Base-by-base conservation (phyloP, 1,140 invertebrate genomes). In the Meloidogyne exigua region DNA sequence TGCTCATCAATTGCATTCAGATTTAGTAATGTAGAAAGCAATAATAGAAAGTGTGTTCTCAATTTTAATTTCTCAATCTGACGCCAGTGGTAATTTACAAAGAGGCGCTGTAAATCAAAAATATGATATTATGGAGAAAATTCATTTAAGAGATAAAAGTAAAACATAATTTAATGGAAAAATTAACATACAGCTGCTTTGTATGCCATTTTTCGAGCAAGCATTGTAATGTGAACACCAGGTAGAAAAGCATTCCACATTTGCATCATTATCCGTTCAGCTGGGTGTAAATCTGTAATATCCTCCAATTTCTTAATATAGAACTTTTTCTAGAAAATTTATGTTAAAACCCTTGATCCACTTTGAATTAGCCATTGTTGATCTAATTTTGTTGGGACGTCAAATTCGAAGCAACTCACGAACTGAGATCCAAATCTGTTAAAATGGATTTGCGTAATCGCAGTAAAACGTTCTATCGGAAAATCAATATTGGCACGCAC, bases 171-270 rank as follows among this genome's bases (percentile, higher is more conserved):
- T 4, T 39, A n/a, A n/a, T 49, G 18, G 0, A 57, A 57, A 57
- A n/a, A n/a, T 12, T 5, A 57, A 63, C 62, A 21, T 32, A 78
- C 76, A 75, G 68, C 65, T 15, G 76, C 75, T 23, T 78, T 78
- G 67, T 78, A 78, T 10, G 57, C 39, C 76, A 78, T 78, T 23
- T 73, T 72, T 21, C 72, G 74, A 13, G 75, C 76, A 11, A 76
- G 65, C 23, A 76, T 62, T 36, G 76, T 78, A 32, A 78, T 78
- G 26, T 68, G 76, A 78, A 78, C 65, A 15, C 68, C 71, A 9
- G 73, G 73, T 12, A 78, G 49, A 32, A 78, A 78, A 26, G 32
- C 44, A 26, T 78, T 78, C 76, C 76, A 78, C 71, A 78, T 26
- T 67, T 78, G 72, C 76, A 78, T 78, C 73, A 78, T 78, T 18